phyloP scores from a whole-genome alignment of 2,888 invertebrate species.

The Nymphalis c-album region DNA sequence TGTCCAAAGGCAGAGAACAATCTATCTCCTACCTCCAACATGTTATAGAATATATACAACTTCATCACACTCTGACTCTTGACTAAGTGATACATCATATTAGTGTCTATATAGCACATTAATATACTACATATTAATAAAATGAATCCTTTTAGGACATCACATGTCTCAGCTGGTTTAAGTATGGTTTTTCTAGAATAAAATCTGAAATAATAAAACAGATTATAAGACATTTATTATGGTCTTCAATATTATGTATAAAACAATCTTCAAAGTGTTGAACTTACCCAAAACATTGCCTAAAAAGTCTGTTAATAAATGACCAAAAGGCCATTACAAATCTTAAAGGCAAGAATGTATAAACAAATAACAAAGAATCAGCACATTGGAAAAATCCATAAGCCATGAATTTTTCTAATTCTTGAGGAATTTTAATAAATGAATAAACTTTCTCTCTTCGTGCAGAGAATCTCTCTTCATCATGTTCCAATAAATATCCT shows the following conservation, averaged over 20 bases:
- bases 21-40: slow-evolving; percentile 98
- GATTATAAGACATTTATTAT: not conserved
- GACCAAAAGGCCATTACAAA: slow-evolving; percentile 94
- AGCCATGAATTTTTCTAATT: slow-evolving; percentile 94
- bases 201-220: slow-evolving; percentile 55
- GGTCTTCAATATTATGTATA: not conserved
- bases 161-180: slow-evolving; percentile 96
- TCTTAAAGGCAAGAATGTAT: slow-evolving; percentile 97
- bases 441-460: slow-evolving; percentile 97
- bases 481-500: slow-evolving; percentile 96
- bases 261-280: not conserved
- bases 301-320: slow-evolving; percentile 86
- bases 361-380: slow-evolving; percentile 98
- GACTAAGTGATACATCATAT: slow-evolving; percentile 98
- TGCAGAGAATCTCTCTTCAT: slow-evolving; percentile 96
- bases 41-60: slow-evolving; percentile 99
- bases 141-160: slow-evolving; percentile 95
- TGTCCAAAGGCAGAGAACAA: slow-evolving; percentile 98
- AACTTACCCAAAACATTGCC: slow-evolving; percentile 86
- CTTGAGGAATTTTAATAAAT: slow-evolving; percentile 96
- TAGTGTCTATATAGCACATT: slow-evolving; percentile 97
- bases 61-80: slow-evolving; percentile 99
- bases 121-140: slow-evolving; percentile 90
- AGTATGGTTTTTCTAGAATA: slow-evolving; percentile 80
- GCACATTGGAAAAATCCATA: slow-evolving; percentile 98